Evolutionary conservation across 2,888 invertebrate species (phyloP).

Genomic region (Isotomurus palustris): DNA sequence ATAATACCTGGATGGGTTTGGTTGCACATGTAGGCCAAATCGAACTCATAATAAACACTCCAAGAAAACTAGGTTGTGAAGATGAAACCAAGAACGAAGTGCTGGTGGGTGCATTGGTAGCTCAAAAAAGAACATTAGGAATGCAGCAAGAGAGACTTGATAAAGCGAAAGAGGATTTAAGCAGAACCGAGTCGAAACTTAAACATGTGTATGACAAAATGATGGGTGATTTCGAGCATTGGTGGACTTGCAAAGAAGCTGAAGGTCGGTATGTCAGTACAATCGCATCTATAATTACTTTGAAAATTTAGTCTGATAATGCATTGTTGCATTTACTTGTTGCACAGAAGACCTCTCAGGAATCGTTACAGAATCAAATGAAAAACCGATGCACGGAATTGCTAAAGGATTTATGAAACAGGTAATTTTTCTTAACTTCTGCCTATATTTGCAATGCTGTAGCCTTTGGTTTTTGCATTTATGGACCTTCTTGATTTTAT

Average conservation of each 20-base stretch:
- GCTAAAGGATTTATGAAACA: constrained; percentile 21
- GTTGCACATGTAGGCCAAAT: too few species aligned
- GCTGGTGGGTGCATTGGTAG: constrained; percentile 13
- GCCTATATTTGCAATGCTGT: too few species aligned
- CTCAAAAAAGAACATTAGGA: constrained; percentile 26
- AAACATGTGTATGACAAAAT: constrained; percentile 61
- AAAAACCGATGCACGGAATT: constrained; percentile 11
- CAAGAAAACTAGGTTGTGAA: too few species aligned
- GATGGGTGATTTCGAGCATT: constrained; percentile 57
- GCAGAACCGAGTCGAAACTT: constrained; percentile 17
- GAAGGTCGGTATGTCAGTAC: neutral
- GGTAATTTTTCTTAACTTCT: too few species aligned
- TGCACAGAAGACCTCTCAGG: too few species aligned
- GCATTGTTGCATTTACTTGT: too few species aligned
- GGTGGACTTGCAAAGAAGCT: constrained; percentile 47
- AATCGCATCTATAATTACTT: neutral
- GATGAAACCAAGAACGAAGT: constrained; percentile 12
- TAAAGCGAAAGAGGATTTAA: constrained; percentile 21
- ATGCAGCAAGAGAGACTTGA: constrained; percentile 31
- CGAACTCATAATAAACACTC: too few species aligned
- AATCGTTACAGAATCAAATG: neutral
- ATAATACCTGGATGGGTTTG: too few species aligned
- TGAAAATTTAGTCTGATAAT: too few species aligned
- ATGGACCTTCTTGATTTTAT: too few species aligned
- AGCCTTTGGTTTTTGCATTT: too few species aligned